Conservation (phyloP, 2,888 invertebrate species). For the Hyles lineata region DNA sequence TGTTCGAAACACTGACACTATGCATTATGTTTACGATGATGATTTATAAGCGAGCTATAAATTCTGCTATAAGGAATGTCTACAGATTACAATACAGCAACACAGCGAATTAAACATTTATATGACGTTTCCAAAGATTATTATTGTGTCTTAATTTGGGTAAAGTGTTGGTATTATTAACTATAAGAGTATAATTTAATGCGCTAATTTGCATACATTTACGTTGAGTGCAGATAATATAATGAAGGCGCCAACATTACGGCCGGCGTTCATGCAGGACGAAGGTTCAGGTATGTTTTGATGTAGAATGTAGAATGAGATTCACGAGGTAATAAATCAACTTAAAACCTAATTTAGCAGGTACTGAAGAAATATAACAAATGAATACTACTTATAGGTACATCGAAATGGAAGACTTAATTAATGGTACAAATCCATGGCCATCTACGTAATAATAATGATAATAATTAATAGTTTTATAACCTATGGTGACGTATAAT, state of each 20-base stretch:
- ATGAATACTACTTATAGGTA: constrained; percentile 61
- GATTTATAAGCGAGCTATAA: neutral
- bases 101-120: constrained; percentile 38
- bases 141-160: constrained; percentile 4
- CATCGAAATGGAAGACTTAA: constrained; percentile 82
- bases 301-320: constrained; percentile 5
- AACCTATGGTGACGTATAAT: constrained; percentile 42
- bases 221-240: constrained; percentile 10
- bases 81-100: constrained; percentile 33
- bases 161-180: constrained; percentile 14
- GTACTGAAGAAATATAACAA: constrained; percentile 63
- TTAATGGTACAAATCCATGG: constrained; percentile 76
- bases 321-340: neutral
- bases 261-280: neutral
- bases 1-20: neutral
- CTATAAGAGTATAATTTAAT: neutral
- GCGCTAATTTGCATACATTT: constrained; percentile 15
- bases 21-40: constrained; percentile 7
- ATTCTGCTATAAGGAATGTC: constrained; percentile 25
- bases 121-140: constrained; percentile 9
- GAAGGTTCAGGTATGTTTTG: constrained; percentile 1
- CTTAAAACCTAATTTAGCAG: constrained; percentile 61
- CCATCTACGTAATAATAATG: constrained; percentile 61
- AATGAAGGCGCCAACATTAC: neutral
- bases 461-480: constrained; percentile 49